A percentile compares a stretch with the other conserved stretches of the same genome.
Conservation (phyloP, 2,113 vertebrate species). For the Octodon degus region DNA sequence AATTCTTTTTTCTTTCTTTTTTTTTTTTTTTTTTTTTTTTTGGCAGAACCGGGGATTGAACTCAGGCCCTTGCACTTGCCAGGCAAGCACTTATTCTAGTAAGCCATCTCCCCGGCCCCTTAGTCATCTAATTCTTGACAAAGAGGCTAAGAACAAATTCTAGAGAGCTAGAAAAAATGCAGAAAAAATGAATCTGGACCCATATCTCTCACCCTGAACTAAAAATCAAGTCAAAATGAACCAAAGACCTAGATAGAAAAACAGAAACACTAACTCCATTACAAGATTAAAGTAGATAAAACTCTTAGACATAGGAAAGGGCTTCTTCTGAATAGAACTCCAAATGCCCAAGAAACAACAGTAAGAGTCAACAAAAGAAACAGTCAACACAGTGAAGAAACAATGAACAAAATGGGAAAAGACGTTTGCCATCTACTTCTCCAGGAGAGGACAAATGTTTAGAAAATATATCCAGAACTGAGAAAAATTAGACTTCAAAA, state of each 20-base stretch:
- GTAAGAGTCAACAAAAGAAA: neutral
- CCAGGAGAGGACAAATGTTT: neutral
- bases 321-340: neutral
- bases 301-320: neutral
- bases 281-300: neutral
- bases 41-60: no score
- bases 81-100: no score
- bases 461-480: neutral
- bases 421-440: neutral
- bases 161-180: accelerated
- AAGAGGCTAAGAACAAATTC: neutral
- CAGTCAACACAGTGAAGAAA: neutral
- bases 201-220: neutral
- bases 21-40: no score
- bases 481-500: neutral
- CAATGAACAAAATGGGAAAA: neutral
- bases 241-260: neutral
- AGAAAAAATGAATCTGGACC: neutral
- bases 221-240: neutral
- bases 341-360: neutral
- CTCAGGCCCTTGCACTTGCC: no score
- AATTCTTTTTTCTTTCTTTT: neutral
- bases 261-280: neutral
- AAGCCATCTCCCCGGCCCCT: neutral
- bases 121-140: neutral